Evolutionary conservation across 2,113 vertebrate species (phyloP).

Genomic region (Xenopus laevis): DNA sequence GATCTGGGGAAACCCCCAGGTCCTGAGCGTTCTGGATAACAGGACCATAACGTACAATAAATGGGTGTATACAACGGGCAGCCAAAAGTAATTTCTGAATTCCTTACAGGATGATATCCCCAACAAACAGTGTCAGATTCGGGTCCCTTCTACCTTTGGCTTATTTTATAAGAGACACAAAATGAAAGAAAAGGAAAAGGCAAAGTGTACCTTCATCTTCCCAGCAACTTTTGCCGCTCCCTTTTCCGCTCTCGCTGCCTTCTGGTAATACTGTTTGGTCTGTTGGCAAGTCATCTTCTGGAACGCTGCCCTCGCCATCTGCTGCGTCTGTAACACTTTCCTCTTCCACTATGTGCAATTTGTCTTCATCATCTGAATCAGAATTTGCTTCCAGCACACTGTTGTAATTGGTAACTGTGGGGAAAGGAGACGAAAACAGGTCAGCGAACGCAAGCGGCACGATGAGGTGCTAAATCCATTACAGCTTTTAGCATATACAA

Average conservation of each 20-base stretch:
- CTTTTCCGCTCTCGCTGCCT: conserved; percentile 63
- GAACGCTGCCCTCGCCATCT: conserved; percentile 81
- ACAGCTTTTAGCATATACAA: background rate
- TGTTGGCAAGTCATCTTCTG: conserved; percentile 79
- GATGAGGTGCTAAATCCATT: conserved; percentile 20
- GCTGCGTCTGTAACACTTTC: conserved; percentile 84
- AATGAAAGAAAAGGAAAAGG: no score
- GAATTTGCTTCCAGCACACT: conserved; percentile 90
- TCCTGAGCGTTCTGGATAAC: no score
- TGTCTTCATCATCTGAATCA: conserved; percentile 96
- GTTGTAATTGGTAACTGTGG: conserved; percentile 87
- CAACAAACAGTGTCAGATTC: no score
- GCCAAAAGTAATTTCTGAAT: no score
- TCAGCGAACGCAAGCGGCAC: background rate
- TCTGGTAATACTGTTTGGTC: conserved; percentile 73
- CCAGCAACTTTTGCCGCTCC: conserved; percentile 74
- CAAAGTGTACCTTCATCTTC: conserved; percentile 69
- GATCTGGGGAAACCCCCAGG: no score
- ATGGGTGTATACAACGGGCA: no score
- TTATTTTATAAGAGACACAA: no score
- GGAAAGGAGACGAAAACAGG: conserved; percentile 3
- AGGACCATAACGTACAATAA: no score
- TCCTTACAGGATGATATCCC: no score
- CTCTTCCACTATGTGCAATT: conserved; percentile 98
- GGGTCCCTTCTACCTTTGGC: no score